Evolutionary conservation across 2,888 invertebrate genomes (phyloP).

Genomic region (Sarcophaga subvicina): DNA sequence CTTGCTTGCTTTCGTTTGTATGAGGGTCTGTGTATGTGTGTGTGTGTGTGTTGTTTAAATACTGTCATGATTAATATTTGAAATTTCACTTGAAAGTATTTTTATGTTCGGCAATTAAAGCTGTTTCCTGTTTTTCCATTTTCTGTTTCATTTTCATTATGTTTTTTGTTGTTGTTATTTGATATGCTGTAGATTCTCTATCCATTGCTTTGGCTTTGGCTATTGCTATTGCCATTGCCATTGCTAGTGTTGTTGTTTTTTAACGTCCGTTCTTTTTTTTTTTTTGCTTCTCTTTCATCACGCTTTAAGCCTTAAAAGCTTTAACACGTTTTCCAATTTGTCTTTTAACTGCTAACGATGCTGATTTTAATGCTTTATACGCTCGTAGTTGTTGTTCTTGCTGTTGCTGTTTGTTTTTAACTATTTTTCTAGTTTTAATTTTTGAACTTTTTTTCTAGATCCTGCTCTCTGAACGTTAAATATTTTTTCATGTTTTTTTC

Average conservation of each 20-base stretch:
- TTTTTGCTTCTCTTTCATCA: background rate
- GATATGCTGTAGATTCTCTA: background rate
- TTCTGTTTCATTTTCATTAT: background rate
- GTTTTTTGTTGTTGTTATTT: too few species aligned
- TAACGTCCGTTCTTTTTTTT: too few species aligned
- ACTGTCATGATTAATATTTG: constrained; percentile 36
- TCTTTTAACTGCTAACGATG: constrained; percentile 36
- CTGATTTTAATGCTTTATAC: constrained; percentile 25
- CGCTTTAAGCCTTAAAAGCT: constrained; percentile 38
- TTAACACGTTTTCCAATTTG: constrained; percentile 56
- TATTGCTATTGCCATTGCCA: background rate
- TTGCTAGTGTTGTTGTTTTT: background rate
- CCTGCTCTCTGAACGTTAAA: background rate
- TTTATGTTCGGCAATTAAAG: constrained; percentile 58
- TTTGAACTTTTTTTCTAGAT: constrained; percentile 1
- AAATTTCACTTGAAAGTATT: constrained; percentile 36
- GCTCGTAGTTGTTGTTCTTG: background rate
- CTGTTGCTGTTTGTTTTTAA: background rate
- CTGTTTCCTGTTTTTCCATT: constrained; percentile 25
- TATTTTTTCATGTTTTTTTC: background rate
- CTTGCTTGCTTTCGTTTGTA: background rate
- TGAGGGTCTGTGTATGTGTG: too few species aligned
- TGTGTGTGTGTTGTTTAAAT: background rate
- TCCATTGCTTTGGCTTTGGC: background rate
- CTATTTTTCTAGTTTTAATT: background rate